Base-by-base conservation (phyloP, 2,888 invertebrate genomes). In the Thereva nobilitata region DNA sequence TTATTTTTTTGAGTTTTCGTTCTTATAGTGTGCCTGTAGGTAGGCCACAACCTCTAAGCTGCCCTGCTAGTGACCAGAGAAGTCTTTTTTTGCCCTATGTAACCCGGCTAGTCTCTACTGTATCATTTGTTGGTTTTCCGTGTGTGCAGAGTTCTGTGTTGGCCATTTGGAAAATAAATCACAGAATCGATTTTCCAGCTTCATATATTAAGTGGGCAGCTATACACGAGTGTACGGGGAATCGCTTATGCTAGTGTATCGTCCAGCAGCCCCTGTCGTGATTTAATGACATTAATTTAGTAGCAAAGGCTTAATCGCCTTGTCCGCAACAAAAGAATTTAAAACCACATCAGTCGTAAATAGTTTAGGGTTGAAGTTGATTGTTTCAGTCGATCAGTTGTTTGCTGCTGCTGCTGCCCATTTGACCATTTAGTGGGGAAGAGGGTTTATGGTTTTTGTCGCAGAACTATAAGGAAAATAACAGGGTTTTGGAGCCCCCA, bases 251-350 rank as follows among this genome's bases (percentile, higher is more conserved):
- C 45, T n/a, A n/a, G 37, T 47, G 37, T 49, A 49, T 49, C 59
- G 45, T 59, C 47, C 7, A 12, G 47, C 49, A 6, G 57, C 38
- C 23, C 23, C n/a, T 68, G 54, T 53, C 68, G 68, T 68, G 68
- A 68, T 68, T 68, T 68, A 68, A 68, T 65, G 64, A 47, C 64
- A 68, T 68, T 68, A 68, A 65, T 68, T 68, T 68, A 59, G 65
- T 44, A 64, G 52, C 64, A 68, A 68, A 41, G 68, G 57, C 64
- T 68, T 68, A 68, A 65, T 68, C 65, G 65, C 40, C 64, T 52
- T 65, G 53, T 53, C 54, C 56, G 47, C 55, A 52, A 23, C 40
- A 52, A 64, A 59, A 50, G 44, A 65, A 52, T 64, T 65, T 49
- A 64, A 65, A 65, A 64, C 64, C 64, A 53, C 64, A 59, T 68